A percentile compares a stretch with the other conserved stretches of the same genome.
phyloP scores from a whole-genome alignment of 2,113 vertebrate species.

The Poeciliopsis prolifica region DNA sequence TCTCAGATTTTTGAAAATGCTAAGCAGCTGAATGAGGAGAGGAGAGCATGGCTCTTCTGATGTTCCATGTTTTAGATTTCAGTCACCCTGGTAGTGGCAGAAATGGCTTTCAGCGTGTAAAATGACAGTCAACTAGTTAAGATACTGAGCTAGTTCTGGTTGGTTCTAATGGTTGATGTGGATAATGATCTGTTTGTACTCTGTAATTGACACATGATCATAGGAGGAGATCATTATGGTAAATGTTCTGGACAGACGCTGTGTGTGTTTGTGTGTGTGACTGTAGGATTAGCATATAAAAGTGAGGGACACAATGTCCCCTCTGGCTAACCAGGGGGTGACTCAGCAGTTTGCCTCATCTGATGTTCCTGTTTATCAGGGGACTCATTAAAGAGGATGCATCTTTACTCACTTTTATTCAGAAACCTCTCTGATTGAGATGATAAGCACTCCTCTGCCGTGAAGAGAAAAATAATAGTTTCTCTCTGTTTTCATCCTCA shows the following conservation, averaged over 20 bases:
- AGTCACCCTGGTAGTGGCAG: no score
- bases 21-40: no score
- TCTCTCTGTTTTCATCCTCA: slow-evolving; percentile 58
- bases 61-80: no score
- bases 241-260: not conserved
- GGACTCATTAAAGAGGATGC: slow-evolving; percentile 17
- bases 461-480: not conserved
- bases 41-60: no score
- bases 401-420: slow-evolving; percentile 8
- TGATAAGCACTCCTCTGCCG: not conserved
- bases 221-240: slow-evolving; percentile 11
- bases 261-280: slow-evolving; percentile 8
- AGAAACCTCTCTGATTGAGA: slow-evolving; percentile 1
- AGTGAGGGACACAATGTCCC: slow-evolving; percentile 35
- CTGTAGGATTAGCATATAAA: slow-evolving; percentile 32
- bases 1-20: no score
- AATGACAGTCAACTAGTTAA: no score
- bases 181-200: not conserved
- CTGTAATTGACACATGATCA: slow-evolving; percentile 28
- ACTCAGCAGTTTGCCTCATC: slow-evolving; percentile 25
- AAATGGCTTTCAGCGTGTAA: no score
- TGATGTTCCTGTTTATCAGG: slow-evolving; percentile 23
- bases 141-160: no score
- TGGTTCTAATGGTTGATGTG: not conserved
- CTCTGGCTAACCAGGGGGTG: slow-evolving; percentile 15